These are phyloP conservation scores for Uropsilus gracilis DNA, from an alignment of 2,113 vertebrate genomes.

Conservation along the genomic window DNA sequence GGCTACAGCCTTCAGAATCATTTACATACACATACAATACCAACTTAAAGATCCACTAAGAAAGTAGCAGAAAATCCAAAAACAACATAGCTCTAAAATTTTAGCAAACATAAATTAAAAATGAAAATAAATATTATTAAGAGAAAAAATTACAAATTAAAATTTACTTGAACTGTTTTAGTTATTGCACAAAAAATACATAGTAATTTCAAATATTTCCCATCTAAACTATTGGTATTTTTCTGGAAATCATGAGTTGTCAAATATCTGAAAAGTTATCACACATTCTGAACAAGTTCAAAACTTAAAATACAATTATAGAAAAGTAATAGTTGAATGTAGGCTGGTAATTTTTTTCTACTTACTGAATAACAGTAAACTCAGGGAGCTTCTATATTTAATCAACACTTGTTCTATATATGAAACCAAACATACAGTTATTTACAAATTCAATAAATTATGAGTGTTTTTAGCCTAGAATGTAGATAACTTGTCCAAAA, in stretches of 20 bases:
- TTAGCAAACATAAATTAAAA: too few species aligned
- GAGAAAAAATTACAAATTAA: too few species aligned
- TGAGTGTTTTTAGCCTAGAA: background rate
- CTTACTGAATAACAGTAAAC: background rate
- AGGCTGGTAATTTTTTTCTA: background rate
- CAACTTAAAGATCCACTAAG: constrained; percentile 19
- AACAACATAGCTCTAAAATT: too few species aligned
- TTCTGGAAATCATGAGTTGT: constrained; percentile 6
- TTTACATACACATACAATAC: background rate
- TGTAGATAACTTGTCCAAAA: background rate
- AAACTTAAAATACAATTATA: background rate
- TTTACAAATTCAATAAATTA: background rate
- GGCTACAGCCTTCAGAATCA: constrained; percentile 18
- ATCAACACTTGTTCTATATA: background rate
- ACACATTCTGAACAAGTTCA: background rate
- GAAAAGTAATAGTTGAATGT: background rate
- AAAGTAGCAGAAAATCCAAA: too few species aligned
- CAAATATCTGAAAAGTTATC: background rate
- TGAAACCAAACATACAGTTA: background rate
- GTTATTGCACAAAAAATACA: background rate
- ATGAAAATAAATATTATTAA: too few species aligned
- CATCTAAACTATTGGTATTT: background rate
- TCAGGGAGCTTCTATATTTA: background rate
- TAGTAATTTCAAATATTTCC: constrained; percentile 9
- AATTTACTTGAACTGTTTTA: too few species aligned